Evolutionary conservation across 2,888 invertebrate species (phyloP), one percentile per base, ranked within the genome.

Genomic region (Frankliniella intonsa): DNA sequence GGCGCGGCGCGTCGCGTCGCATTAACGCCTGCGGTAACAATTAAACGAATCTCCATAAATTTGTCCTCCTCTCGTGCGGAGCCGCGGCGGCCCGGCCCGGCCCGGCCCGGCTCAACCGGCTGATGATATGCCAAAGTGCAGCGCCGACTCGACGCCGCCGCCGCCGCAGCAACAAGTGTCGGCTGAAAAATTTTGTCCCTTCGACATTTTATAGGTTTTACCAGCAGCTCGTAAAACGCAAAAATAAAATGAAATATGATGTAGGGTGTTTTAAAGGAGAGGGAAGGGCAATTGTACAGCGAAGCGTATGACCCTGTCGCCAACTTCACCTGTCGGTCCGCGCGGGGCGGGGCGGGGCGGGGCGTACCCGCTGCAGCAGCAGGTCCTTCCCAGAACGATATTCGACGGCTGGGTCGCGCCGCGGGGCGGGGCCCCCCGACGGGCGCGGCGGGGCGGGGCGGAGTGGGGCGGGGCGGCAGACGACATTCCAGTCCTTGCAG

Each of bases 21-120:
- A 55, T 55, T 55, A 55, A 55, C 55, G 55, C 55, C 55, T 14
- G 14, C 17, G 55, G 55, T 55, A 55, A 55, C 69, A n/a, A 76
- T 76, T 76, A 76, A 76, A 76, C 69, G 25, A 76, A 76, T 76
- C 69, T 76, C 69, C 69, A 76, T 76, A 76, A 76, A 76, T 76
- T 76, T 76, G 69, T 76, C 22, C 10, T 76, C 62, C 62, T 62
- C 62, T 62, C 14, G 14, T 76, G 55, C 55, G 62, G 62, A 19
- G 62, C n/a, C 62, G 62, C 19, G 55, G 55, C 19, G 55, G 55
- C 55, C 55, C 55, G 10, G 51, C 51, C 14, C 14, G 51, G 51
- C 51, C 14, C 55, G 55, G 55, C 55, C 55, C 55, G 2, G 38
- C 38, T 38, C 38, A 38, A 38, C 38, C 38, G 5, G 38, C 38